Conservation (phyloP, 1,140 invertebrate genomes). For the Chymomyza costata region DNA sequence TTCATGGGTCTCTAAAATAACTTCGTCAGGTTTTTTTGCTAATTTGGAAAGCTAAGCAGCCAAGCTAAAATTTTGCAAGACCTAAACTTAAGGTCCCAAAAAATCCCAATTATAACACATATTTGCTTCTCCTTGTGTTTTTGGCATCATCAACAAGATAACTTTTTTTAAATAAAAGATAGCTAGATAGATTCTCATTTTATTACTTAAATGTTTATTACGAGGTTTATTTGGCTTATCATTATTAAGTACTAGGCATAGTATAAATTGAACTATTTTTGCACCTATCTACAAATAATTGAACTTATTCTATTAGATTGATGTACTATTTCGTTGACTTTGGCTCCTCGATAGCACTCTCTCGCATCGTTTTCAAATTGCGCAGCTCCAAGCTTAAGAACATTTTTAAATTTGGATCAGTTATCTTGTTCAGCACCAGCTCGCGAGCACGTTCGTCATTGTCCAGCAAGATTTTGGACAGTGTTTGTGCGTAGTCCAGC, state of each 20-base stretch:
- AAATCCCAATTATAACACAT: too few species aligned
- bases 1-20: too few species aligned
- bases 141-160: too few species aligned
- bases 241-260: constrained; percentile 14
- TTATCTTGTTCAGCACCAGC: constrained; percentile 85
- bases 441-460: constrained; percentile 82
- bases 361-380: constrained; percentile 55
- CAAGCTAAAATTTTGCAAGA: neutral
- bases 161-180: constrained; percentile 1
- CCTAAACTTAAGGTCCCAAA: too few species aligned
- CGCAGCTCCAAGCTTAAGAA: constrained; percentile 86
- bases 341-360: constrained; percentile 24
- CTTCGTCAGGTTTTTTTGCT: too few species aligned
- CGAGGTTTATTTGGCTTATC: constrained; percentile 41
- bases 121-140: too few species aligned
- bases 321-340: constrained; percentile 30
- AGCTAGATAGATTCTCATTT: neutral
- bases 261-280: neutral
- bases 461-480: constrained; percentile 82
- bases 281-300: neutral
- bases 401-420: constrained; percentile 88
- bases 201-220: constrained; percentile 23
- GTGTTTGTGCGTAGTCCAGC: constrained; percentile 91
- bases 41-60: too few species aligned
- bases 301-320: constrained; percentile 7